Conservation (phyloP, 2,797 vertebrate species). For the Phrynocephalus vlangalii region DNA sequence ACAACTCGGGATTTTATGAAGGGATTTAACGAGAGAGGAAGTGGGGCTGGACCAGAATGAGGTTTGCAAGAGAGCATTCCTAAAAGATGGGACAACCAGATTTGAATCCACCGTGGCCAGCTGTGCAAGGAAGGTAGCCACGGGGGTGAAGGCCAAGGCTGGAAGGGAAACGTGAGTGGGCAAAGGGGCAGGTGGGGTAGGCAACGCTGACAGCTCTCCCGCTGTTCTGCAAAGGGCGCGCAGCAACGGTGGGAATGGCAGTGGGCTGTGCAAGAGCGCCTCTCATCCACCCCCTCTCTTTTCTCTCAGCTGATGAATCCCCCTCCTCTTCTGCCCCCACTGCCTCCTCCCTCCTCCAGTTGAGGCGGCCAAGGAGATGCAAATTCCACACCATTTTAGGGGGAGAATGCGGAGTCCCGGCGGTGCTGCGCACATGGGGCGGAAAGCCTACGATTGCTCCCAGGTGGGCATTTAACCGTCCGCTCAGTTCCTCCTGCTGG, state of each 20-base stretch:
- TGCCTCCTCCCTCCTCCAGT: neutral
- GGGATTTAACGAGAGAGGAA: conserved; percentile 6
- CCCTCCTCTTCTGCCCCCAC: conserved; percentile 7
- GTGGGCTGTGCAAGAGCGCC: neutral
- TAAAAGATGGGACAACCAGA: neutral
- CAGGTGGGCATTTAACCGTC: rapidly evolving
- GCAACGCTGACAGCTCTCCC: neutral
- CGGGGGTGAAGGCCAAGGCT: conserved; percentile 39
- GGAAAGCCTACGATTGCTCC: neutral
- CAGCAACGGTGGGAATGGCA: neutral
- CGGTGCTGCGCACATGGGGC: neutral
- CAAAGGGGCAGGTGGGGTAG: conserved; percentile 24
- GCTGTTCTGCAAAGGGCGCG: neutral
- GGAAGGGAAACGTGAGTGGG: conserved; percentile 20
- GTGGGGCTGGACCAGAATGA: conserved; percentile 19
- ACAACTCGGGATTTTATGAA: neutral
- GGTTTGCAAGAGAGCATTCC: neutral
- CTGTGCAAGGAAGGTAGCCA: neutral
- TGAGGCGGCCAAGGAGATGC: rapidly evolving
- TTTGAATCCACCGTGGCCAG: conserved; percentile 30
- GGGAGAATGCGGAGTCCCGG: rapidly evolving
- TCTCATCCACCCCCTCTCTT: rapidly evolving
- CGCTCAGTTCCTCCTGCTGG: neutral
- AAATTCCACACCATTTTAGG: neutral
- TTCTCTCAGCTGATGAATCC: neutral